Evolutionary conservation across 1,140 invertebrate species (phyloP).

Genomic region (Trissolcus basalis): DNA sequence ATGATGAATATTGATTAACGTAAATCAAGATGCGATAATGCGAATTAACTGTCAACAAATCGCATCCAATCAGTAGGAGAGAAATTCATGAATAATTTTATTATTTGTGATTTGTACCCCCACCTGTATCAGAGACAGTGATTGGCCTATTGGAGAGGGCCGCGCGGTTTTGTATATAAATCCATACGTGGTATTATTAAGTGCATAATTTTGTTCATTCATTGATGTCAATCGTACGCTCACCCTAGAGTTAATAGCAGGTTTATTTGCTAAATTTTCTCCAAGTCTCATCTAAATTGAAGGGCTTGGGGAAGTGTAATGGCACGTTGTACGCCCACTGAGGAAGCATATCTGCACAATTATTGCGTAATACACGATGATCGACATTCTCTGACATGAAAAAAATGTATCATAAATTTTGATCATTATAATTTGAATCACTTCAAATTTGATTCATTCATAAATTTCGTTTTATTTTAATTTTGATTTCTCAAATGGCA

Average conservation of each 20-base stretch:
- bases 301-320: conserved; percentile 52
- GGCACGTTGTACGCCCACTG: conserved; percentile 34
- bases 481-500: too few species aligned
- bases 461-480: too few species aligned
- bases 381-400: conserved; percentile 23
- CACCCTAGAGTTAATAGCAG: conserved; percentile 44
- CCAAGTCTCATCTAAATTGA: conserved; percentile 40
- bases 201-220: conserved; percentile 44
- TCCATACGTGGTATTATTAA: conserved; percentile 18
- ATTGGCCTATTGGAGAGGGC: too few species aligned
- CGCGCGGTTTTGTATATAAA: too few species aligned
- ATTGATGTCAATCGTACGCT: conserved; percentile 49
- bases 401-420: conserved; percentile 7
- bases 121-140: too few species aligned
- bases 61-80: too few species aligned
- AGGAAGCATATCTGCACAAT: conserved; percentile 42
- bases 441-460: not conserved
- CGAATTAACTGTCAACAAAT: too few species aligned
- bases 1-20: too few species aligned
- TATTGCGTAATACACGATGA: conserved; percentile 32
- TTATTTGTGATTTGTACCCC: too few species aligned
- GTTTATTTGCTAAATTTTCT: conserved; percentile 55
- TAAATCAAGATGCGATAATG: too few species aligned
- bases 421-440: not conserved
- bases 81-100: too few species aligned